Evolutionary conservation across 92 coral and sea anemone genomes (phyloP), one percentile per base, ranked within the genome.

Genomic region (Ricordea florida): DNA sequence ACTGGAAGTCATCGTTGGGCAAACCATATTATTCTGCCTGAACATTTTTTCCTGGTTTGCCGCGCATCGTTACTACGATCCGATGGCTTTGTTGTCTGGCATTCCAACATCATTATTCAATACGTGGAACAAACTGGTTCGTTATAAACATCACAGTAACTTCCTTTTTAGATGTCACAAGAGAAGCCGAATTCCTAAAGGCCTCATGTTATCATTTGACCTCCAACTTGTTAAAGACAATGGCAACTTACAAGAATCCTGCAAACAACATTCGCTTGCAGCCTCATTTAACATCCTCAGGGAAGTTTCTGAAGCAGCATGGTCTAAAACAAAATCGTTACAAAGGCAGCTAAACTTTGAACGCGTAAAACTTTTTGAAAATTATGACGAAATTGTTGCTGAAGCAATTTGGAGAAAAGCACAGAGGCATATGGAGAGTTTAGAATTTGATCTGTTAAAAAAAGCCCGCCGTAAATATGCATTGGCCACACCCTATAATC

Each of bases 201-300:
- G 87, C 17, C 80, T 81, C 0, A 25, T 57, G 66, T 51, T 81
- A 37, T 57, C 65, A 81, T 81, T 81, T 62, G 74, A 81, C 43
- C 71, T 81, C 14, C 74, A 72, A 61, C 81, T 81, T 47, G 69
- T 8, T 37, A 81, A 81, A 25, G 81, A 81, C 24, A 72, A 81
- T 67, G 66, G 29, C 38, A 65, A 52, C 38, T 24, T 78, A 40
- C 59, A 72, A 22, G 37, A 72, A 44, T 38, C 45, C 16, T 78
- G 84, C 57, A 78, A 66, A 55, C 76, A 78, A 46, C 76, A 55
- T 44, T 26, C 66, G 42, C 18, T 51, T 59, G 57, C 34, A 33
- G 66, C 84, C 63, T 66, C 84, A 20, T 78, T 38, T 66, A 34
- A 32, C n/a, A 52, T 78, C 62, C 30, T 78, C n/a, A 53, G 59